Evolutionary conservation across 2,797 vertebrate species (phyloP), one percentile per base, ranked within the genome.

Genomic region (Enteromius unitaeniatus): DNA sequence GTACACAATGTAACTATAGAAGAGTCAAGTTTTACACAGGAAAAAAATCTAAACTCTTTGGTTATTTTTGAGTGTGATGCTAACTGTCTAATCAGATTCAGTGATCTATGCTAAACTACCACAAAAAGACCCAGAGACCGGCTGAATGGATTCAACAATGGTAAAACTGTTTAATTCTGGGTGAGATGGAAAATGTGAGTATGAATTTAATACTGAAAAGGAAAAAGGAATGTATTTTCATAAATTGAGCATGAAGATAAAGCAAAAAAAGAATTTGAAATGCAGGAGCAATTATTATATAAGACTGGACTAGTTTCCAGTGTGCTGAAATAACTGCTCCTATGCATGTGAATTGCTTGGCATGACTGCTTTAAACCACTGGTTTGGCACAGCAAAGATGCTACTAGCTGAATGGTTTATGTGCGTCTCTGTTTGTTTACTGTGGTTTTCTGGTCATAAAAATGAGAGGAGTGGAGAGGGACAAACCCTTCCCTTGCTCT

Each of bases 361-460:
- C 74, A 21, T 53, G 67, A 79, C 68, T 89, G 86, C 80, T 87
- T 85, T 78, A 78, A 87, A 75, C 82, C 55, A 78, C 86, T 89
- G 87, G 86, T 86, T 86, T 87, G 89, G 81, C 91, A 90, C 88
- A 40, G 86, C 78, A 89, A 90, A 78, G 72, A 88, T 87, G 88
- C 88, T 87, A 86, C 89, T 90, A 88, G 87, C 88, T 89, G 88
- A 93, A 93, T 85, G 87, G 90, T 93, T 94, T 92, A 93, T 93
- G 83, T 91, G 91, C 88, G 90, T 92, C 90, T 93, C 88, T 95
- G 92, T 95, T 94, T 94, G 93, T 95, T 94, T 94, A 94, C 93
- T 94, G 94, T 88, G 93, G 94, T 95, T 94, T 93, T 89, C 90
- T 77, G 87, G 88, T 91, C 92, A 92, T 95, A 94, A 95, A 95